Conservation (phyloP, 2,113 vertebrate species). For the Cnemophilus loriae region DNA sequence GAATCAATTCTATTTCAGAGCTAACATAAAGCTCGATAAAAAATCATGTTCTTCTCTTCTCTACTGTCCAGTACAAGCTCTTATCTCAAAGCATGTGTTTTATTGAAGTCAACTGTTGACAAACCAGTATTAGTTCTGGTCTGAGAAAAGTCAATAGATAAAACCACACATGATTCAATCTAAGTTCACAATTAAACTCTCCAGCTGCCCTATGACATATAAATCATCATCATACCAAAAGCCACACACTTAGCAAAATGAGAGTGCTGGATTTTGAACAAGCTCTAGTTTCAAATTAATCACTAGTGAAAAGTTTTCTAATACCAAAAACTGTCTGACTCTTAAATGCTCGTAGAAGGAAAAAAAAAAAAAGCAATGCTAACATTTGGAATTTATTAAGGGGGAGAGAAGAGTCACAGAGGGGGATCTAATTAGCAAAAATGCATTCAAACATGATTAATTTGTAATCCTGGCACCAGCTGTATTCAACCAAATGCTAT, state of each 20-base stretch:
- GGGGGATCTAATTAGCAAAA: conserved; percentile 72
- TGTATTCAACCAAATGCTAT: conserved; percentile 75
- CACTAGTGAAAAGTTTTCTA: background rate
- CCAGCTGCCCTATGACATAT: background rate
- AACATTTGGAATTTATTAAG: conserved; percentile 49
- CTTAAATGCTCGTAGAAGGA: background rate
- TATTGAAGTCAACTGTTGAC: background rate
- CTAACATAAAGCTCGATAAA: background rate
- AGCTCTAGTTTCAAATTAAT: background rate
- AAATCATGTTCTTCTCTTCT: background rate
- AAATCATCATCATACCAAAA: background rate
- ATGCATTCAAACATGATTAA: conserved; percentile 79
- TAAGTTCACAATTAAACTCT: background rate
- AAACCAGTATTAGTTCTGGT: background rate
- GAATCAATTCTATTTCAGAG: background rate
- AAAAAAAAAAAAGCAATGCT: background rate
- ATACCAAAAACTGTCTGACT: background rate
- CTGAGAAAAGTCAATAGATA: background rate
- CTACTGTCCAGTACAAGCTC: background rate
- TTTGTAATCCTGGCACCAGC: conserved; percentile 75
- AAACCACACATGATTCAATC: background rate
- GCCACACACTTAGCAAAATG: background rate
- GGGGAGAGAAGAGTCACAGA: conserved; percentile 32
- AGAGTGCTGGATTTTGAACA: background rate
- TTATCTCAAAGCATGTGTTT: background rate